These are phyloP conservation scores for Halcyon smyrnensis DNA, from an alignment of 2,797 vertebrate genomes.

Conservation along the genomic window DNA sequence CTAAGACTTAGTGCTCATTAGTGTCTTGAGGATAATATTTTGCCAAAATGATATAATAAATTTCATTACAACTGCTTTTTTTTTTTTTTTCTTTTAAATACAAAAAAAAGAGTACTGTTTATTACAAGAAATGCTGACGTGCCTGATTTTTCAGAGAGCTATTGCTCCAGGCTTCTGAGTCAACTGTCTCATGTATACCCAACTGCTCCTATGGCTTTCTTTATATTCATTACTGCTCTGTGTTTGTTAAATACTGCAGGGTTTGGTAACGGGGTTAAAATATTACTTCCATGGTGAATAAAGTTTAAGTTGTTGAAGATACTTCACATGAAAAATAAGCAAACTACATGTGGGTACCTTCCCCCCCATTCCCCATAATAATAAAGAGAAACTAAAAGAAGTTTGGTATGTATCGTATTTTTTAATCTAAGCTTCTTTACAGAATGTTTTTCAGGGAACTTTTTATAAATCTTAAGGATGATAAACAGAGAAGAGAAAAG, in stretches of 20 bases:
- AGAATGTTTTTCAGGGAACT: conserved; percentile 56
- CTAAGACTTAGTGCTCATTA: background rate
- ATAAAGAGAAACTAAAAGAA: background rate
- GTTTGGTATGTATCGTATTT: background rate
- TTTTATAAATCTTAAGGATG: conserved; percentile 24
- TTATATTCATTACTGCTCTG: background rate
- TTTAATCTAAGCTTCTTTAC: conserved; percentile 20
- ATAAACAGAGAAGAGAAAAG: conserved; percentile 48
- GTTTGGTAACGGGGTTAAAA: background rate
- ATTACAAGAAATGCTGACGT: conserved; percentile 9
- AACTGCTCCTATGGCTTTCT: background rate
- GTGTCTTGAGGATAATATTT: background rate
- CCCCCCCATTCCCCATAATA: background rate
- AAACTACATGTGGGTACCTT: background rate
- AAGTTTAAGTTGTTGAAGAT: background rate
- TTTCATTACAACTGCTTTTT: background rate
- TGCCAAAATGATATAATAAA: background rate
- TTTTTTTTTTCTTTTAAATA: background rate
- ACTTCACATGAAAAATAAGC: background rate
- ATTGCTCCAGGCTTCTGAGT: background rate
- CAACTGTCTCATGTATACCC: background rate
- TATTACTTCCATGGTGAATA: background rate
- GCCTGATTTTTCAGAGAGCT: background rate
- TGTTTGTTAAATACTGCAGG: background rate
- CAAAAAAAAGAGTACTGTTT: background rate